Conservation (phyloP, 2,888 invertebrate genomes). For the Pherbina coryleti region DNA sequence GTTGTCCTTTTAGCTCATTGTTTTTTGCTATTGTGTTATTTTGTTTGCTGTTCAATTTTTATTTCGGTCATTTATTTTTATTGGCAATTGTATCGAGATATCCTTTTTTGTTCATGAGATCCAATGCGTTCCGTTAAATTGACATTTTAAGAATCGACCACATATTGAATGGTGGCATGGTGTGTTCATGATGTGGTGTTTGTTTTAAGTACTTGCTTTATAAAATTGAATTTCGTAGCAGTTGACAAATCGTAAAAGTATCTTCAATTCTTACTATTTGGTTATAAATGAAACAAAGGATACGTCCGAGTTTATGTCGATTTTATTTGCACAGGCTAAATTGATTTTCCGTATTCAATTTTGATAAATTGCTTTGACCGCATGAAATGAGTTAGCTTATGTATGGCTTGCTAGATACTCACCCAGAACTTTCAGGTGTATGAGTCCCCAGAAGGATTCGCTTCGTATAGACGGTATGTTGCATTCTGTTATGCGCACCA, state of each 20-base stretch:
- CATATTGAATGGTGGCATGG: not conserved
- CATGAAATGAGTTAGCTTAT: not conserved
- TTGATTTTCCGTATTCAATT: constrained; percentile 29
- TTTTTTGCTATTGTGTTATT: not conserved
- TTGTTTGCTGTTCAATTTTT: constrained; percentile 21
- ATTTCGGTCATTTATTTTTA: constrained; percentile 33
- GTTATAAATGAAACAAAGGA: not conserved
- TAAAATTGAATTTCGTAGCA: constrained; percentile 19
- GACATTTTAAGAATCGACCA: constrained; percentile 41
- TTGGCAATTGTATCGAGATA: constrained; percentile 31
- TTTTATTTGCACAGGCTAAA: constrained; percentile 6
- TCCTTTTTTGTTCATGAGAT: constrained; percentile 19
- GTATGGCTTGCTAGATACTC: constrained; percentile 49
- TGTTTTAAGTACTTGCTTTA: not conserved
- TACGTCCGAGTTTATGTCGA: not conserved
- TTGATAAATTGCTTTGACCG: constrained; percentile 27
- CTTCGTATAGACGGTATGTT: constrained; percentile 83
- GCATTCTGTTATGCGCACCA: constrained; percentile 80
- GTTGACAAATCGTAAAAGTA: constrained; percentile 23
- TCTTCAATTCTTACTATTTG: not conserved
- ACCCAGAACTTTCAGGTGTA: constrained; percentile 71
- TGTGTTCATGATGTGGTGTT: not conserved
- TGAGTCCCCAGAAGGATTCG: constrained; percentile 86
- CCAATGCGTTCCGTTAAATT: constrained; percentile 50
- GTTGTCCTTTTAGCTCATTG: not conserved